phyloP scores from a whole-genome alignment of 2,888 invertebrate species.

The Antheraea yamamai region DNA sequence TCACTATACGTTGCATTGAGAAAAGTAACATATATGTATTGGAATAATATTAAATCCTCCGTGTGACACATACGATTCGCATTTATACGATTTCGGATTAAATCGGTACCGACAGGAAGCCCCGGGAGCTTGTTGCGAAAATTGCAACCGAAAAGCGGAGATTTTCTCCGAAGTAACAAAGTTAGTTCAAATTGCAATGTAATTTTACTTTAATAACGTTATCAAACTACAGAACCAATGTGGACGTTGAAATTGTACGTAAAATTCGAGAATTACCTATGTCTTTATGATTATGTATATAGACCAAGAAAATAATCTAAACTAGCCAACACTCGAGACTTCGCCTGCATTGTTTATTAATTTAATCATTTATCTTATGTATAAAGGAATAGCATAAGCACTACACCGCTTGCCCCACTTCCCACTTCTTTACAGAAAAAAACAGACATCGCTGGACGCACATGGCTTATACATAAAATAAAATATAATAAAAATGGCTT shows the following conservation, averaged over 20 bases:
- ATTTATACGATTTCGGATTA: slow-evolving; percentile 21
- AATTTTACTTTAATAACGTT: background rate
- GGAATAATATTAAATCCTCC: slow-evolving; percentile 7
- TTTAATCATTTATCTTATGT: too few relatives aligned
- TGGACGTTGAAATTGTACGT: background rate
- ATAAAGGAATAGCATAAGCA: too few relatives aligned
- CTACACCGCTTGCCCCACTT: too few relatives aligned
- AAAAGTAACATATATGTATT: too few relatives aligned
- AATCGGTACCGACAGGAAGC: slow-evolving; percentile 20
- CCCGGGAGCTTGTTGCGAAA: slow-evolving; percentile 19
- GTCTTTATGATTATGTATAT: too few relatives aligned
- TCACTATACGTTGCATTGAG: background rate
- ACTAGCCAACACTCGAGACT: too few relatives aligned
- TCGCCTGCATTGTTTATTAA: too few relatives aligned
- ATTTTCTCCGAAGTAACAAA: slow-evolving; percentile 16
- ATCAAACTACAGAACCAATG: background rate
- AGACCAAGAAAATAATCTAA: too few relatives aligned
- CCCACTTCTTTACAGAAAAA: too few relatives aligned
- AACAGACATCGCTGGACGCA: too few relatives aligned
- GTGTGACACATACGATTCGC: slow-evolving; percentile 16
- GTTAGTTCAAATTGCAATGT: slow-evolving; percentile 13
- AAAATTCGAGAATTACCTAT: background rate
- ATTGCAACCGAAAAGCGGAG: slow-evolving; percentile 21
- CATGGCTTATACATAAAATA: too few relatives aligned
- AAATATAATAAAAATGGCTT: too few relatives aligned